Evolutionary conservation across 1,140 invertebrate genomes (phyloP), one percentile per base, ranked within the genome.

Genomic region (Portunus trituberculatus): DNA sequence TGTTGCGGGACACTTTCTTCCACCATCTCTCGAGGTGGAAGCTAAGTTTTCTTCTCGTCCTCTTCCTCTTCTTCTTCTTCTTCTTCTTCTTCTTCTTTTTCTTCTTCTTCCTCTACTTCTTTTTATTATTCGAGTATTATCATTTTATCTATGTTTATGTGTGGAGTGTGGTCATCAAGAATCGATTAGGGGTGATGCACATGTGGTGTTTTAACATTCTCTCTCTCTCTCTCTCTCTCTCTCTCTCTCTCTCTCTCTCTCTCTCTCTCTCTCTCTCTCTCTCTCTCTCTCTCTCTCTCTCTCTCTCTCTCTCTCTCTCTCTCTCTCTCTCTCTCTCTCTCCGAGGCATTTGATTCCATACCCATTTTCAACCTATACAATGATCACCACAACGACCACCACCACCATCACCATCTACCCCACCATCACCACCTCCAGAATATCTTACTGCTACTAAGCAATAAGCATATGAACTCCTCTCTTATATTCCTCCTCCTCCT

Each of bases 121-220:
- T 4, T 25, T 76, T 76, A 12, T 10, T n/a, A 20, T 76, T 76
- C 67, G n/a, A 7, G 67, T 76, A 76, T 76, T 76, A 76, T 25
- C 67, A 76, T 76, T 76, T 76, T 76, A n/a, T 76, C 67, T 76
- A n/a, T 76, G 16, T 76, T 76, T 76, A 76, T 76, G 67, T 59
- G 52, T 59, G 52, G 52, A 59, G 52, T 59, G 52, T n/a, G 67
- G n/a, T 76, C 67, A 76, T 76, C 67, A 76, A 76, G 67, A 76
- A 76, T 76, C 67, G 67, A 76, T 76, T 76, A n/a, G 67, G 67
- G 67, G 25, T 76, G 25, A 59, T 59, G 52, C 16, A n/a, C 67
- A 76, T 76, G n/a, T 76, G 25, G 67, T 25, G 12, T 76, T 25
- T 76, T 76, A n/a, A 14, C 6, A 6, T 32, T 29, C 39, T 39